Conservation (phyloP, 2,113 vertebrate genomes). For the Peromyscus maniculatus region DNA sequence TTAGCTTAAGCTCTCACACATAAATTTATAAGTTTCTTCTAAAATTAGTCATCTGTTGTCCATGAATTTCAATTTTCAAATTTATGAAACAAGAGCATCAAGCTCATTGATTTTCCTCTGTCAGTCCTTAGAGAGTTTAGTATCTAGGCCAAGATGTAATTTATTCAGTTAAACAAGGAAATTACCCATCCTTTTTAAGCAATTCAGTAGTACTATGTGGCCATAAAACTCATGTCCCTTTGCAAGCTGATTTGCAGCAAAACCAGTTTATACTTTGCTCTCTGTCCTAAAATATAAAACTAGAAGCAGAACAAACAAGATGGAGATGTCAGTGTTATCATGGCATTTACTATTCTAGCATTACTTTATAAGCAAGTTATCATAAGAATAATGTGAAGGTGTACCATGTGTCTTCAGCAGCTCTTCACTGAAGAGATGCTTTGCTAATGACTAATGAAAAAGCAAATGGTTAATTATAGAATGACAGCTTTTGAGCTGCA, state of each 20-base stretch:
- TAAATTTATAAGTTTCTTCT: neutral
- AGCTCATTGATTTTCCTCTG: neutral
- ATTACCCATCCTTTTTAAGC: neutral
- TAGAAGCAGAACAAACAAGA: neutral
- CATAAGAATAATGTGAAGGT: constrained; percentile 24
- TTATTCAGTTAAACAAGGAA: neutral
- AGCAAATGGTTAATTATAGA: constrained; percentile 74
- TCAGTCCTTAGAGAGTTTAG: neutral
- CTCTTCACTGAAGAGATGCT: constrained; percentile 74
- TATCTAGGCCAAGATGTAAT: neutral
- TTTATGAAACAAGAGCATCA: neutral
- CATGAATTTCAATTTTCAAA: neutral
- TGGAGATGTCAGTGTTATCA: neutral
- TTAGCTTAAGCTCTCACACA: neutral
- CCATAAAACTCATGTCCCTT: neutral
- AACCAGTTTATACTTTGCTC: neutral
- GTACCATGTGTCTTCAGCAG: constrained; percentile 7
- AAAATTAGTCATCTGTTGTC: too few species aligned
- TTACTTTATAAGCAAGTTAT: constrained; percentile 42
- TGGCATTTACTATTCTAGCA: neutral
- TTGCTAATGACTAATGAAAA: constrained; percentile 78
- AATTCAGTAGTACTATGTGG: neutral
- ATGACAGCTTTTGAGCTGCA: constrained; percentile 43
- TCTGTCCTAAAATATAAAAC: neutral
- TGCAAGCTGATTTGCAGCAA: neutral